Evolutionary conservation across 1,140 invertebrate species (phyloP), one percentile per base, ranked within the genome.

Genomic region (Orius insidiosus): DNA sequence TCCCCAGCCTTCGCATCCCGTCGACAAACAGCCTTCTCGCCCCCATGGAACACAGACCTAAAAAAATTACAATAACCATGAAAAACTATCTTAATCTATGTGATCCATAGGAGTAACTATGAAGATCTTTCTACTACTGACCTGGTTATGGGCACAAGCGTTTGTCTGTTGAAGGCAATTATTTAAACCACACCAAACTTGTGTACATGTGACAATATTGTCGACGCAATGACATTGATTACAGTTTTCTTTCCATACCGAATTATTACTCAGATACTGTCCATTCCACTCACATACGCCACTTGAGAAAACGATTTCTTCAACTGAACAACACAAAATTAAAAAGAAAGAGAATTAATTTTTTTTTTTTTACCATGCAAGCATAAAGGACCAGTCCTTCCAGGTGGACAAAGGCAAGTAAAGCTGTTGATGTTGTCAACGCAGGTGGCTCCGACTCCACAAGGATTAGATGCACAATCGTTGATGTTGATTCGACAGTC

Each of bases 361-460:
- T 35, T 49, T 59, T 57, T 0, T 56, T 51, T 0, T 38, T 58
- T 63, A 52, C 66, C 59, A 46, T 69, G 65, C 56, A 82, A 75
- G 62, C 82, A 85, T 41, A 69, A 68, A 4, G 63, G 51, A 0
- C 85, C 85, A 33, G 77, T 78, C 49, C 80, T 68, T 10, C 80
- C 81, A 0, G 75, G 71, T 3, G 72, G 76, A 63, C 93, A 97
- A 31, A 80, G 60, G 61, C 89, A 95, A 5, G 73, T 70, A 58
- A 78, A 90, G 41, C 74, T 75, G 2, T 76, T 78, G 35, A 83
- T 74, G 2, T 75, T 71, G 54, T 84, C 78, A 1, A 80, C 66
- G 60, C 89, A 94, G 10, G 79, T 85, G 13, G 79, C 83, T 8
- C 83, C 83, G 57, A 85, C 77, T 9, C 74, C 71, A 64, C 93